phyloP scores from a whole-genome alignment of 2,888 invertebrate species.

The Tricholauxania praeusta region DNA sequence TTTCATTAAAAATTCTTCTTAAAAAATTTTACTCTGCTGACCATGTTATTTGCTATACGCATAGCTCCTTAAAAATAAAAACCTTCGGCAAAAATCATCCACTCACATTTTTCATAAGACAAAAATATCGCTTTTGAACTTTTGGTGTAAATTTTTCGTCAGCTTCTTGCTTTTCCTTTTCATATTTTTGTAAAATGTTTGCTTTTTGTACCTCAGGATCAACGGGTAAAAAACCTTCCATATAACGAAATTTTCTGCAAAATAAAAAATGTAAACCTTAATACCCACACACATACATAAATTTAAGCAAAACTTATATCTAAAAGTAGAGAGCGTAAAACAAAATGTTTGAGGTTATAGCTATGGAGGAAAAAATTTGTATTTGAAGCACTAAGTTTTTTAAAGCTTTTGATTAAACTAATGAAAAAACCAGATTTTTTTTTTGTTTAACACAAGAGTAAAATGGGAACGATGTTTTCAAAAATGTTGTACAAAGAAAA shows the following conservation, averaged over 20 bases:
- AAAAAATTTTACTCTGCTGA: slow-evolving; percentile 5
- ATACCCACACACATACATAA: too few species aligned
- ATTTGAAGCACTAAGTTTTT: background rate
- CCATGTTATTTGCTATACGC: background rate
- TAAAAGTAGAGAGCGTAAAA: background rate
- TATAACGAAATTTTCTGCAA: slow-evolving; percentile 60
- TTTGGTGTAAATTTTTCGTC: slow-evolving; percentile 56
- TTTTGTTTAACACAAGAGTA: background rate
- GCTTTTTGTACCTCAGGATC: slow-evolving; percentile 64
- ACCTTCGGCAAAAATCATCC: slow-evolving; percentile 1
- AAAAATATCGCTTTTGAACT: slow-evolving; percentile 62
- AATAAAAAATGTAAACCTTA: background rate
- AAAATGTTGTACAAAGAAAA: slow-evolving; percentile 8
- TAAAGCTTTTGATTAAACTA: slow-evolving; percentile 12
- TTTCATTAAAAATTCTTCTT: slow-evolving; percentile 19
- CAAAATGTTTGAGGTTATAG: background rate
- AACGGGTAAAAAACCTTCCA: slow-evolving; percentile 61
- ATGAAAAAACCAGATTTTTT: background rate
- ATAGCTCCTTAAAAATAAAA: background rate
- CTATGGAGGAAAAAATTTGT: background rate
- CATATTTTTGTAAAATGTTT: slow-evolving; percentile 53
- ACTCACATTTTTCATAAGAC: slow-evolving; percentile 64
- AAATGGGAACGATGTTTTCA: too few species aligned
- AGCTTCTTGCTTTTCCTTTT: slow-evolving; percentile 47
- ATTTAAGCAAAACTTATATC: too few species aligned